Evolutionary conservation across 2,888 invertebrate species (phyloP).

Genomic region (Pemphredon lugubris): DNA sequence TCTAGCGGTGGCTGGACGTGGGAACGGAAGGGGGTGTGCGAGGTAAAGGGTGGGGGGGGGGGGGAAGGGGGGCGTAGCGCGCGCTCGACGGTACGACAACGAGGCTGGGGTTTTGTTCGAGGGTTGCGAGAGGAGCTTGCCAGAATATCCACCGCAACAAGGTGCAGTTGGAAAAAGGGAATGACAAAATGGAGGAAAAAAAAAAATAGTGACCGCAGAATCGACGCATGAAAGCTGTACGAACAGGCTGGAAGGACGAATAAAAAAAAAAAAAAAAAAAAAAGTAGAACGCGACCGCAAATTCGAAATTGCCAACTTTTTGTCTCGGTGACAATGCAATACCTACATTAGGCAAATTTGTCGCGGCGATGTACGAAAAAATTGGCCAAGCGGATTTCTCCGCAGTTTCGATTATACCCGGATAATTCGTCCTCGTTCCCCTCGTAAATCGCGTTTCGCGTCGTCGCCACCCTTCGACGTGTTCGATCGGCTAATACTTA

Average conservation of each 20-base stretch:
- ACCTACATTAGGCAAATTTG: not conserved
- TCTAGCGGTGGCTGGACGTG: slow-evolving; percentile 4
- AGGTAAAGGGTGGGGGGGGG: slow-evolving; percentile 42
- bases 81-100: slow-evolving; percentile 45
- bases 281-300: slow-evolving; percentile 19
- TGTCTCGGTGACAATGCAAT: slow-evolving; percentile 1
- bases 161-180: slow-evolving; percentile 44
- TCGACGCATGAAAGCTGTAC: slow-evolving; percentile 45
- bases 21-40: slow-evolving; percentile 36
- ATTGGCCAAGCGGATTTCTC: not conserved
- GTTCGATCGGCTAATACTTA: too few species aligned
- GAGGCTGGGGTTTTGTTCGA: slow-evolving; percentile 59
- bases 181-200: slow-evolving; percentile 36
- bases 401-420: too few species aligned
- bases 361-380: not conserved
- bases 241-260: slow-evolving; percentile 28
- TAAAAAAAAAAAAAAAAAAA: slow-evolving; percentile 17
- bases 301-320: slow-evolving; percentile 40
- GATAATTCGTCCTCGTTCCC: too few species aligned
- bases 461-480: too few species aligned
- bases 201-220: slow-evolving; percentile 43
- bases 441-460: too few species aligned
- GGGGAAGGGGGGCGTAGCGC: slow-evolving; percentile 51
- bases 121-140: slow-evolving; percentile 41
- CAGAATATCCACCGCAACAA: slow-evolving; percentile 60